Percentiles rank a stretch among this genome's conserved stretches.
Evolutionary conservation across 2,888 invertebrate genomes (phyloP).

Genomic region (Cotesia congregata): DNA sequence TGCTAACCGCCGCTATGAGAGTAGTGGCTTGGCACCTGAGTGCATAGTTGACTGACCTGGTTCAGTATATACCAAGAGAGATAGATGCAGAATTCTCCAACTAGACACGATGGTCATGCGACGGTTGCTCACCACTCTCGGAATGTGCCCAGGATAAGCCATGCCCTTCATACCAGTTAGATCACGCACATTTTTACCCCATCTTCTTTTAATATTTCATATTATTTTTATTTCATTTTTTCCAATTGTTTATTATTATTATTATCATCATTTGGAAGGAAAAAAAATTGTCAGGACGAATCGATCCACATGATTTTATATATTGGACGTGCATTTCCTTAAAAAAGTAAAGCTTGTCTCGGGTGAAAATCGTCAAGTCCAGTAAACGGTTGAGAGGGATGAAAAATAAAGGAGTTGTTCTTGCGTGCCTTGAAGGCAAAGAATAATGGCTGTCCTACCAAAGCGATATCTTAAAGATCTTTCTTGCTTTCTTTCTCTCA

Average conservation of each 20-base stretch:
- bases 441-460: slow-evolving; percentile 43
- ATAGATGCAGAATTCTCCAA: slow-evolving; percentile 38
- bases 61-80: slow-evolving; percentile 17
- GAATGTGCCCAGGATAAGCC: slow-evolving; percentile 34
- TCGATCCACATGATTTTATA: slow-evolving; percentile 28
- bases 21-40: slow-evolving; percentile 55
- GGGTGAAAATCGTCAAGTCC: slow-evolving; percentile 31
- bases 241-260: slow-evolving; percentile 23
- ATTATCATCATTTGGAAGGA: background rate
- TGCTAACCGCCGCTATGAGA: slow-evolving; percentile 51
- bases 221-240: slow-evolving; percentile 27
- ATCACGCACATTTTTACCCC: slow-evolving; percentile 18
- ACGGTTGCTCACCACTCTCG: slow-evolving; percentile 36
- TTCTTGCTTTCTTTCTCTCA: background rate
- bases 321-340: slow-evolving; percentile 38
- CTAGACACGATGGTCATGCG: slow-evolving; percentile 29
- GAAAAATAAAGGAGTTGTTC: slow-evolving; percentile 34
- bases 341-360: slow-evolving; percentile 35
- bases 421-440: slow-evolving; percentile 44
- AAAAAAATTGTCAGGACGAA: background rate
- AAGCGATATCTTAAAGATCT: slow-evolving; percentile 39
- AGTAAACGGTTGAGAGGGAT: slow-evolving; percentile 21
- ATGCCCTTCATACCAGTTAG: slow-evolving; percentile 34
- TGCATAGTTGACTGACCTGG: slow-evolving; percentile 54
- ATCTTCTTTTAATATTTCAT: slow-evolving; percentile 20